Evolutionary conservation across 1,140 invertebrate genomes (phyloP), one percentile per base, ranked within the genome.

Genomic region (Drosophila tristis): DNA sequence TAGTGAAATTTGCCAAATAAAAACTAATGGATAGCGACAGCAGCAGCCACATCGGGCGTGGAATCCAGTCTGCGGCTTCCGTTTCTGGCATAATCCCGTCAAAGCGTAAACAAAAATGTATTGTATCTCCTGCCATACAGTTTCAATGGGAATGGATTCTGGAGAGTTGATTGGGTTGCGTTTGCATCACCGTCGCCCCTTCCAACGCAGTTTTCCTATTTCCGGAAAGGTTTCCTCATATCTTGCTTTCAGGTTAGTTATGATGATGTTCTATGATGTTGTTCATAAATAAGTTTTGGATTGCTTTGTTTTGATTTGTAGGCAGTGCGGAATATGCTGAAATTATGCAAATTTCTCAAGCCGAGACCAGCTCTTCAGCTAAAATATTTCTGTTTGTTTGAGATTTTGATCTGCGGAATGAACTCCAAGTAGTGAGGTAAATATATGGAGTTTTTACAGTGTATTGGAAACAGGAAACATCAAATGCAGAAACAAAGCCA

Each of bases 21-120:
- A 89, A 87, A 89, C 84, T 86, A 86, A 89, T 89, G 64, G 78
- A 75, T 44, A 49, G 43, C 20, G 20, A 20, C 20, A 20, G 20
- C 20, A 20, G 20, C 20, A 20, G 20, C 48, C 20, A 31, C 78
- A 67, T 50, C 50, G 55, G 68, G 56, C 62, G 42, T 31, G 58
- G 49, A 45, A 75, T 64, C 31, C 60, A 72, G 66, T 75, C 74
- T 68, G 66, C 62, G 60, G 66, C 71, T 67, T 82, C 31, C 72
- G 79, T 68, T 72, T 89, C 77, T 76, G 48, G 49, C 67, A 71
- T 90, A 90, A 90, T 90, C 87, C 76, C 78, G 79, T 90, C 87
- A 87, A 90, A 90, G 87, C 87, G 87, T 87, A 90, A 90, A 90
- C 87, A 90, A 81, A 87, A 86, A 90, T 90, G 53, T 59, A 44